phyloP scores from a whole-genome alignment of 1,140 invertebrate genomes.

The Elymnias hypermnestra region DNA sequence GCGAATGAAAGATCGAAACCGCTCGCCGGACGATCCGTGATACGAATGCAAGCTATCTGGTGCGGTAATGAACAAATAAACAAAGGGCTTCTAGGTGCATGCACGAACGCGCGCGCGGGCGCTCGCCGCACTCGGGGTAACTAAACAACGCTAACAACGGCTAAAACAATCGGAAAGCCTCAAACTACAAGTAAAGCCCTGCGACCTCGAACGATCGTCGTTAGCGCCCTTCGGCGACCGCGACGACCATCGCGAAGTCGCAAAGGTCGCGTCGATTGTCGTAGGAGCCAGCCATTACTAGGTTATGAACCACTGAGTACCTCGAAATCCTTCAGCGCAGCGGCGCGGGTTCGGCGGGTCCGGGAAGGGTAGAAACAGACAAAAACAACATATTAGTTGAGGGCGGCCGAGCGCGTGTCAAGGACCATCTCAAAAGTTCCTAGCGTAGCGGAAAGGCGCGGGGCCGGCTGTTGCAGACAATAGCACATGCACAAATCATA shows the following conservation, averaged over 20 bases:
- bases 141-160: conserved; percentile 76
- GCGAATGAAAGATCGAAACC: conserved; percentile 54
- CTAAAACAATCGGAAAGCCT: conserved; percentile 77
- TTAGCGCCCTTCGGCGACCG: conserved; percentile 52
- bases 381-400: conserved; percentile 71
- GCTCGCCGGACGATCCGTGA: conserved; percentile 68
- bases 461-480: conserved; percentile 40
- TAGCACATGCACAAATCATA: conserved; percentile 66
- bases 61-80: conserved; percentile 72
- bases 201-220: conserved; percentile 73
- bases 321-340: conserved; percentile 84
- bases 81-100: conserved; percentile 72
- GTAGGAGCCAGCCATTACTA: conserved; percentile 75
- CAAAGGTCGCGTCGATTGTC: conserved; percentile 67
- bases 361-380: conserved; percentile 67
- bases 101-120: conserved; percentile 64
- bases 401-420: conserved; percentile 77
- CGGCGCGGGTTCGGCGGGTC: conserved; percentile 68
- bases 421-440: conserved; percentile 99
- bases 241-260: conserved; percentile 47
- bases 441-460: conserved; percentile 66
- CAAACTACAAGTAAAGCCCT: conserved; percentile 80
- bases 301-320: conserved; percentile 78
- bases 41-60: conserved; percentile 71
- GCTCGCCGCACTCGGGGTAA: conserved; percentile 72